Conservation (phyloP, 2,797 vertebrate genomes). For the Molothrus ater region DNA sequence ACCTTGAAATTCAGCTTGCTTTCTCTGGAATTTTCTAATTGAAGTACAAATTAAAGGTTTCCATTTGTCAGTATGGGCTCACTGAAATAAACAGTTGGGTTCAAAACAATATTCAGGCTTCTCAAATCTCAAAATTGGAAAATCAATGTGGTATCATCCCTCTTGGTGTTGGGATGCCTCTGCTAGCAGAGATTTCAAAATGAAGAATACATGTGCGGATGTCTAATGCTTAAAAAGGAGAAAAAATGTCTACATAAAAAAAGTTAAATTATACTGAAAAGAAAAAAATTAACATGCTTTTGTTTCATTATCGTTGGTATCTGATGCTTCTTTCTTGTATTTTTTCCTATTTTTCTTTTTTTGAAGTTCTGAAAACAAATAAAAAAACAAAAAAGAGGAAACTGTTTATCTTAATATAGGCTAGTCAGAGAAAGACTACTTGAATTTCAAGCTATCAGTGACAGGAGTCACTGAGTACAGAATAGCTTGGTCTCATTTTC, state of each 20-base stretch:
- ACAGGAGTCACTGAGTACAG: neutral
- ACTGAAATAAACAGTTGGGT: neutral
- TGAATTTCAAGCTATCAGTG: neutral
- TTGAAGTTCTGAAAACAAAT: neutral
- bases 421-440: neutral
- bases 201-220: neutral
- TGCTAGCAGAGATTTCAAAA: neutral
- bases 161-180: neutral
- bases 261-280: neutral
- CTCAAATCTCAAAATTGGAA: neutral
- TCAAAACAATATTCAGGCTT: neutral
- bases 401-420: neutral
- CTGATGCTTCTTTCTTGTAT: neutral
- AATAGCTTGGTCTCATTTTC: neutral
- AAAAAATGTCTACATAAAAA: neutral
- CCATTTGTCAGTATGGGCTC: neutral
- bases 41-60: neutral
- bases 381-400: neutral
- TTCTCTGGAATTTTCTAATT: neutral
- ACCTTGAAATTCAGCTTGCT: neutral
- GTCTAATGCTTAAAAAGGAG: neutral
- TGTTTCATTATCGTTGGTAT: neutral
- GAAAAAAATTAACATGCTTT: neutral
- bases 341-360: neutral
- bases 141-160: neutral